Conservation (phyloP, 2,888 invertebrate species). For the Xylota segnis region DNA sequence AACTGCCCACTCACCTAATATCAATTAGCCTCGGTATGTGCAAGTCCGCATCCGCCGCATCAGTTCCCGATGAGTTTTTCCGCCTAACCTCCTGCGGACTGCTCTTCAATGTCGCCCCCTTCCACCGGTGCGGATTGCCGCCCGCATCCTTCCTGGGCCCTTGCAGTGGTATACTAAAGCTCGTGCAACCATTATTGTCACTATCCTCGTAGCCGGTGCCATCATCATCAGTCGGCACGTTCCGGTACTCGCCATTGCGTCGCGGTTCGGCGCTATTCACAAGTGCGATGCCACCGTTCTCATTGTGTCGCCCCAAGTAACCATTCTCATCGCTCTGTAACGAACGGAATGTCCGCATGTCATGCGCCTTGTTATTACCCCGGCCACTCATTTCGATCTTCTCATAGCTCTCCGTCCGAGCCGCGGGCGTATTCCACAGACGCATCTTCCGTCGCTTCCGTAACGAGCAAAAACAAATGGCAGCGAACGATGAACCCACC, state of each 20-base stretch:
- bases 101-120: conserved; percentile 78
- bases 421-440: conserved; percentile 84
- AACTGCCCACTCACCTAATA: conserved; percentile 86
- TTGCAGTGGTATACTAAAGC: conserved; percentile 74
- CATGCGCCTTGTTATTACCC: conserved; percentile 78
- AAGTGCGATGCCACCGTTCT: conserved; percentile 82
- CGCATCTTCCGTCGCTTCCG: conserved; percentile 87
- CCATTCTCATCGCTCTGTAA: conserved; percentile 79
- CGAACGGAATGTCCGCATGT: conserved; percentile 77
- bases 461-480: conserved; percentile 87
- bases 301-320: conserved; percentile 79
- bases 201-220: conserved; percentile 87
- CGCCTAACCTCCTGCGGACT: conserved; percentile 78
- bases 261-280: conserved; percentile 83
- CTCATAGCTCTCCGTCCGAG: conserved; percentile 89
- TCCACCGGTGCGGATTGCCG: conserved; percentile 80
- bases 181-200: conserved; percentile 79
- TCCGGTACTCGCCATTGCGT: conserved; percentile 90
- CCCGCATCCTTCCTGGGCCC: conserved; percentile 43
- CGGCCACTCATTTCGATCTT: conserved; percentile 90
- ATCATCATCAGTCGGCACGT: conserved; percentile 89
- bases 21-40: conserved; percentile 88
- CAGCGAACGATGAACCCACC: conserved; percentile 88
- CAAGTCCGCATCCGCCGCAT: conserved; percentile 86
- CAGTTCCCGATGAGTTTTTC: conserved; percentile 63